These are phyloP conservation scores for Eilema sororculum DNA, from an alignment of 2,888 invertebrate species.

Conservation along the genomic window DNA sequence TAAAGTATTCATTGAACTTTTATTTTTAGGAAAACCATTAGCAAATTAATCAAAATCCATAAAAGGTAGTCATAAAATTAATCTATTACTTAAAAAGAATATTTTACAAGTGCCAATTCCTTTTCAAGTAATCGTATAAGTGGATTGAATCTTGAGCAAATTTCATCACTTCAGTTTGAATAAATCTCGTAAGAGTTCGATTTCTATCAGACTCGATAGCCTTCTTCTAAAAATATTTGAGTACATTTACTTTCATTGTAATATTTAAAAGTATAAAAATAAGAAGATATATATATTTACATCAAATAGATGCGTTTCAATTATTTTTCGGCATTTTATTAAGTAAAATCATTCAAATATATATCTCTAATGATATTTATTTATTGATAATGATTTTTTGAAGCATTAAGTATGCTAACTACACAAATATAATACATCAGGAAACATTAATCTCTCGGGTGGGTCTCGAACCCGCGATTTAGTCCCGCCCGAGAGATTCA, in stretches of 20 bases:
- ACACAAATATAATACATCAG: too few species aligned
- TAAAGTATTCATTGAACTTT: background rate
- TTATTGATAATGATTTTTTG: too few species aligned
- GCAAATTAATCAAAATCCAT: background rate
- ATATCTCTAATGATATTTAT: too few species aligned
- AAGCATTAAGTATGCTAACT: too few species aligned
- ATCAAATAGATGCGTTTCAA: background rate
- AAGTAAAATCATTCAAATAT: too few species aligned
- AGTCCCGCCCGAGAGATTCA: too few species aligned
- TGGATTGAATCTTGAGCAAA: conserved; percentile 17
- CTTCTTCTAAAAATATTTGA: background rate
- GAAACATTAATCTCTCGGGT: too few species aligned
- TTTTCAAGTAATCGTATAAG: conserved; percentile 19
- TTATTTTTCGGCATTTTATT: background rate
- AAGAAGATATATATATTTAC: too few species aligned
- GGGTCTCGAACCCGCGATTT: too few species aligned
- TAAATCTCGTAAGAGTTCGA: conserved; percentile 17
- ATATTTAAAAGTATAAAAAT: background rate
- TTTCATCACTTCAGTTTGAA: conserved; percentile 15
- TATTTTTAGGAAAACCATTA: background rate
- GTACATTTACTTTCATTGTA: background rate
- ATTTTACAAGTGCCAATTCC: conserved; percentile 32
- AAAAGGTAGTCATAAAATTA: conserved; percentile 6
- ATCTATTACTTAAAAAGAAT: background rate
- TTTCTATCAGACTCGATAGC: conserved; percentile 7